Evolutionary conservation across 2,797 vertebrate species (phyloP).

Genomic region (Hoplostethus mediterraneus): DNA sequence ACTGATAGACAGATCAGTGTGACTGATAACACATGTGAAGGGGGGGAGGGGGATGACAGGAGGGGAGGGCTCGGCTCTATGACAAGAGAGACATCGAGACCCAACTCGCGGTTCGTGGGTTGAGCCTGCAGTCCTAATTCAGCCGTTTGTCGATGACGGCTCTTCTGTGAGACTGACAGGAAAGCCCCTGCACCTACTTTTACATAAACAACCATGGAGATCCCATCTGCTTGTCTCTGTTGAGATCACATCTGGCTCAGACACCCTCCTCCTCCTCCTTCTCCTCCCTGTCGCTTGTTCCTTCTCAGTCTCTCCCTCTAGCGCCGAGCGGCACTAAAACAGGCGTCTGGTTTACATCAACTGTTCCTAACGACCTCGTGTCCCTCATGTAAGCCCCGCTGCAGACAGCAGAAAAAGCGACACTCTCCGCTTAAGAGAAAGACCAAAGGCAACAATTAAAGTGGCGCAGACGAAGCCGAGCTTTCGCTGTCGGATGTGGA

Average conservation of each 20-base stretch:
- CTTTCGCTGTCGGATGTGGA: not conserved
- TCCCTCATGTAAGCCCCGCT: slow-evolving; percentile 48
- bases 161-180: slow-evolving; percentile 30
- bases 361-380: slow-evolving; percentile 64
- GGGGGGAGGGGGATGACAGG: slow-evolving; percentile 12
- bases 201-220: slow-evolving; percentile 41
- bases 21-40: slow-evolving; percentile 35
- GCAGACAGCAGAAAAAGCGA: slow-evolving; percentile 6
- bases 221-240: slow-evolving; percentile 52
- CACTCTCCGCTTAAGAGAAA: slow-evolving; percentile 30
- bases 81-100: slow-evolving; percentile 22
- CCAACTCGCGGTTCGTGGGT: slow-evolving; percentile 12
- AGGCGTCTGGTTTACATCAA: slow-evolving; percentile 78
- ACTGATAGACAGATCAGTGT: slow-evolving; percentile 24
- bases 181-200: slow-evolving; percentile 43
- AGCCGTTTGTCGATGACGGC: slow-evolving; percentile 21
- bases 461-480: slow-evolving; percentile 2
- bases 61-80: slow-evolving; percentile 11
- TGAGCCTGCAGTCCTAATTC: slow-evolving; percentile 37
- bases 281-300: slow-evolving; percentile 27
- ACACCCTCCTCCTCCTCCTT: slow-evolving; percentile 19
- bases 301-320: slow-evolving; percentile 52
- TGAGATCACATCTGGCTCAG: slow-evolving; percentile 55
- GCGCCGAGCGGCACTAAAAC: slow-evolving; percentile 54
- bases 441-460: not conserved